Percentiles rank a stretch among this genome's conserved stretches.
phyloP scores from a whole-genome alignment of 2,113 vertebrate species.

The Callochromis pleurospilus region DNA sequence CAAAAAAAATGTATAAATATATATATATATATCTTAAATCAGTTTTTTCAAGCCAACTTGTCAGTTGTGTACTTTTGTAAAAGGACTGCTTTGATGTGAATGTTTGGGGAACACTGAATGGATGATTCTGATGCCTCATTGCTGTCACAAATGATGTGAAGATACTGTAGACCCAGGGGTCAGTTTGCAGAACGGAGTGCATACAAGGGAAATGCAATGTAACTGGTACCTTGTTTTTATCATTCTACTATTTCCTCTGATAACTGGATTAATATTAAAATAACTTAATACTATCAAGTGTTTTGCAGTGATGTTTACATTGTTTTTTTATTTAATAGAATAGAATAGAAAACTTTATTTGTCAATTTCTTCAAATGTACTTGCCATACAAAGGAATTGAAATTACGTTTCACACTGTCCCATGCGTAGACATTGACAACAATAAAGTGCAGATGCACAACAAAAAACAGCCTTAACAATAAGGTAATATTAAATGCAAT shows the following conservation, averaged over 20 bases:
- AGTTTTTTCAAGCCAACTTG: slow-evolving; percentile 11
- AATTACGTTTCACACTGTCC: no score
- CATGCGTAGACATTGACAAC: no score
- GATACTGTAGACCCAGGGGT: background rate
- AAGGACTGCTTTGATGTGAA: slow-evolving; percentile 35
- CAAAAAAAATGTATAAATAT: background rate
- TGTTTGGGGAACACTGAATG: slow-evolving; percentile 21
- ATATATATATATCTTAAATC: background rate
- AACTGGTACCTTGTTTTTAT: slow-evolving; percentile 45
- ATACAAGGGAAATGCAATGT: slow-evolving; percentile 37
- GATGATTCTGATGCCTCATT: background rate
- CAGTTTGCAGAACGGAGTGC: background rate
- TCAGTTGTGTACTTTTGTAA: slow-evolving; percentile 23
- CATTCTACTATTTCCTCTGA: slow-evolving; percentile 50
- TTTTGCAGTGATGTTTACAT: background rate
- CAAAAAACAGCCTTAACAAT: no score
- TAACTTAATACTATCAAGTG: slow-evolving; percentile 25
- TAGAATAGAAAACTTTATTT: no score
- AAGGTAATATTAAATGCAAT: no score
- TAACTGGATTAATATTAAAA: slow-evolving; percentile 62
- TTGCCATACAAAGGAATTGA: no score
- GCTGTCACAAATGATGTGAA: background rate
- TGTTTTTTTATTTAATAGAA: background rate
- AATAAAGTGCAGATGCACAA: no score
- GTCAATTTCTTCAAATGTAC: no score